Evolutionary conservation across 2,797 vertebrate genomes (phyloP).

Genomic region (Pseudochaenichthys georgianus): DNA sequence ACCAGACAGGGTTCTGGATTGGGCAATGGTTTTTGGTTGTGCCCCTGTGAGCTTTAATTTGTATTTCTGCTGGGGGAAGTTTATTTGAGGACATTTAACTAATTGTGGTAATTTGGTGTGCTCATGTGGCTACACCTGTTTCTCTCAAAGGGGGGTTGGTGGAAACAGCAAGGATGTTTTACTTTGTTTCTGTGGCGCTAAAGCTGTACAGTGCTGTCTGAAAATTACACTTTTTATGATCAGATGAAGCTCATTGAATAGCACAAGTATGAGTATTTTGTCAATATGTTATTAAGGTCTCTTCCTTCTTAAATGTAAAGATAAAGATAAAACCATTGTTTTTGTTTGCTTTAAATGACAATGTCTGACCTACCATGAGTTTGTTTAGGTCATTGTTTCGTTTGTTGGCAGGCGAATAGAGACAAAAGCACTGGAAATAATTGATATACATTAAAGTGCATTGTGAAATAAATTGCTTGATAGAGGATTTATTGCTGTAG

Average conservation of each 20-base stretch:
- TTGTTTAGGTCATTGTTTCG: slow-evolving; percentile 40
- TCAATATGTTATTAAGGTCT: slow-evolving; percentile 8
- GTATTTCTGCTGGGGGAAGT: slow-evolving; percentile 86
- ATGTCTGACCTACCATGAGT: slow-evolving; percentile 13
- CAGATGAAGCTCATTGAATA: slow-evolving; percentile 26
- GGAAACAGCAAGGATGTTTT: slow-evolving; percentile 55
- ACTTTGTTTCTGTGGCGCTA: slow-evolving; percentile 54
- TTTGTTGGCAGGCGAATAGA: slow-evolving; percentile 22
- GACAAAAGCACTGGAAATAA: slow-evolving; percentile 16
- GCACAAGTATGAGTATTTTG: slow-evolving; percentile 19
- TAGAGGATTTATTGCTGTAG: slow-evolving; percentile 20
- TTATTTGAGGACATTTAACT: slow-evolving; percentile 88
- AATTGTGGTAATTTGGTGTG: slow-evolving; percentile 82
- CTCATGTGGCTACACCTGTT: slow-evolving; percentile 79
- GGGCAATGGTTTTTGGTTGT: slow-evolving; percentile 63
- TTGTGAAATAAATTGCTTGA: slow-evolving; percentile 29
- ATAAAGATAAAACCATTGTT: not conserved
- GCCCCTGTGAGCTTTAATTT: slow-evolving; percentile 85
- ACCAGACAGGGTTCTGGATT: slow-evolving; percentile 77
- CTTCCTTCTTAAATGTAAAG: slow-evolving; percentile 6
- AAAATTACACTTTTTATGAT: slow-evolving; percentile 26
- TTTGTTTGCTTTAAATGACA: not conserved
- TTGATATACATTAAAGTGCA: slow-evolving; percentile 23
- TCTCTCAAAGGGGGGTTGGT: slow-evolving; percentile 61
- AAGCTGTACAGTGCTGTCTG: slow-evolving; percentile 51